Conservation (phyloP, 2,113 vertebrate genomes). For the Thryonomys swinderianus region DNA sequence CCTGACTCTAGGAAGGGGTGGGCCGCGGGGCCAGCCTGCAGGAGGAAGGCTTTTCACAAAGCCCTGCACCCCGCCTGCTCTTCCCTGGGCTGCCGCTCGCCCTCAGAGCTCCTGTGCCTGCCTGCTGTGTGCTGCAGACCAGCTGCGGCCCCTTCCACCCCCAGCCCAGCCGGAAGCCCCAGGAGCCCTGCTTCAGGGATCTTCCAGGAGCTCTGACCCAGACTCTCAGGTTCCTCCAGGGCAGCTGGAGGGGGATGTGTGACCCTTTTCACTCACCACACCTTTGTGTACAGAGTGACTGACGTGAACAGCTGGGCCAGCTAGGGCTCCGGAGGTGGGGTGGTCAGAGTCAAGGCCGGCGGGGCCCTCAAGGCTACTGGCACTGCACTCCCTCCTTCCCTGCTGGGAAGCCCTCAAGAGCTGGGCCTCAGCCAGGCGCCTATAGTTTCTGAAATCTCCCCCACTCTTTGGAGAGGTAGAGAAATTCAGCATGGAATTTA, state of each 20-base stretch:
- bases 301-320: background rate
- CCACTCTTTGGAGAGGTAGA: background rate
- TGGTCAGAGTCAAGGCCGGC: background rate
- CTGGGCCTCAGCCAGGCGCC: background rate
- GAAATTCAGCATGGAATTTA: background rate
- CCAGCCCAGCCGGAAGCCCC: accelerated
- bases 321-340: background rate
- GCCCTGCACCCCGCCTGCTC: background rate
- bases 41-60: background rate
- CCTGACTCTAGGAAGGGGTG: background rate
- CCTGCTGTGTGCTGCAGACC: background rate
- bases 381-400: background rate
- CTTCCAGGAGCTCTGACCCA: background rate
- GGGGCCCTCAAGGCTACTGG: background rate
- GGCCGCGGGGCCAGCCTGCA: no score
- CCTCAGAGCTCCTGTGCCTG: background rate
- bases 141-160: accelerated
- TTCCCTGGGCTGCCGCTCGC: background rate
- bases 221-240: background rate
- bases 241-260: background rate
- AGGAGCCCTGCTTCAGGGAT: background rate
- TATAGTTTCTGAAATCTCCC: background rate
- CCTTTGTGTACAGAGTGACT: constrained; percentile 59
- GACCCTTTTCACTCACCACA: constrained; percentile 29
- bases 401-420: background rate